Conservation (phyloP, 2,797 vertebrate genomes). For the Moxostoma hubbsi region DNA sequence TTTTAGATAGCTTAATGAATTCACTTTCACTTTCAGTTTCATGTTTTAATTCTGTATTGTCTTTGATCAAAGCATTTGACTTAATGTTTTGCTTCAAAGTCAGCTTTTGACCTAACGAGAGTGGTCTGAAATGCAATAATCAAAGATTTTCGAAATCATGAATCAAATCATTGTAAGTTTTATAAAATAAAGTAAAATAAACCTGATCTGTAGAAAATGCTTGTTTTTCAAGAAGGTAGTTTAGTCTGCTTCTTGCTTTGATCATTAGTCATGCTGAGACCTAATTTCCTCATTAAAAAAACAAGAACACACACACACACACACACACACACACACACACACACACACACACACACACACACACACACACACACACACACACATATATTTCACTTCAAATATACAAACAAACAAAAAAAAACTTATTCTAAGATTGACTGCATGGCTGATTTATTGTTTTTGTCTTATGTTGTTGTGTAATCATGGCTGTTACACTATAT, state of each 20-base stretch:
- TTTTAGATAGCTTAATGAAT: background rate
- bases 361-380: too few species aligned
- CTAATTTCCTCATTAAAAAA: background rate
- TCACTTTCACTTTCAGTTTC: background rate
- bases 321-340: too few species aligned
- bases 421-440: background rate
- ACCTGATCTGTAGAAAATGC: background rate
- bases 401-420: background rate
- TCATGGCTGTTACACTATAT: background rate
- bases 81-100: background rate
- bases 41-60: background rate
- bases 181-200: background rate
- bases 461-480: background rate
- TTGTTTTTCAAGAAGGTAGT: background rate
- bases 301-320: too few species aligned
- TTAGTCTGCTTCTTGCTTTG: constrained; percentile 16
- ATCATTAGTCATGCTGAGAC: background rate
- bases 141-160: background rate
- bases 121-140: background rate
- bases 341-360: too few species aligned
- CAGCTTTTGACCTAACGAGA: background rate
- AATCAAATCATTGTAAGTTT: background rate
- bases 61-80: background rate
- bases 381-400: too few species aligned
- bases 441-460: background rate